phyloP scores from a whole-genome alignment of 2,888 invertebrate species.

The Caenorhabditis panamensis region DNA sequence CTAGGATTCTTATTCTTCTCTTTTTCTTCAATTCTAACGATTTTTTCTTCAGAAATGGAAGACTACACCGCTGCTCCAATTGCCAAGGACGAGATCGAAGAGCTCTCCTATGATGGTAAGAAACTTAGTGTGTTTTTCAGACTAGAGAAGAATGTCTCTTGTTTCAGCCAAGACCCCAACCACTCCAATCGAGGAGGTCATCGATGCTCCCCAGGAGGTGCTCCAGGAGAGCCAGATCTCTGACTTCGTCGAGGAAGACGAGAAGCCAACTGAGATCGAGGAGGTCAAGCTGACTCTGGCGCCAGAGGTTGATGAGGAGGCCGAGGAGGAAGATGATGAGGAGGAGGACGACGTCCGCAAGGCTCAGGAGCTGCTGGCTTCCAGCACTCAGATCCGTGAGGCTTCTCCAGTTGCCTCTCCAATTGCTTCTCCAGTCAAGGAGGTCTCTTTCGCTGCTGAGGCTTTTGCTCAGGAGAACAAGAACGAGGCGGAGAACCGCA shows the following conservation, averaged over 20 bases:
- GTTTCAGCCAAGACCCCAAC: constrained; percentile 44
- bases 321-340: constrained; percentile 29
- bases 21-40: not conserved
- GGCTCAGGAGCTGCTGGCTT: constrained; percentile 50
- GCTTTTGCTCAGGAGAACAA: constrained; percentile 20
- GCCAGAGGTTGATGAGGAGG: constrained; percentile 22
- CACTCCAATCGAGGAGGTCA: constrained; percentile 20
- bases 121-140: not conserved
- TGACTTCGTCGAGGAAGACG: constrained; percentile 57
- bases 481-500: constrained; percentile 60
- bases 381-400: constrained; percentile 54
- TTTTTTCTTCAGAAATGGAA: constrained; percentile 48
- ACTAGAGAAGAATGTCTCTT: not conserved
- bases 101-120: constrained; percentile 53
- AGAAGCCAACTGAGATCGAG: constrained; percentile 26
- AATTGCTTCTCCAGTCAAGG: constrained; percentile 17
- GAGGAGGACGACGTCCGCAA: constrained; percentile 51
- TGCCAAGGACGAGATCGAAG: constrained; percentile 56
- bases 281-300: constrained; percentile 41
- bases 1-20: not conserved
- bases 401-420: constrained; percentile 43
- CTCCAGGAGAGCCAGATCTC: constrained; percentile 68
- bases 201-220: constrained; percentile 45
- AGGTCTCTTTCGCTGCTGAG: constrained; percentile 24
- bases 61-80: constrained; percentile 51